Percentiles rank a stretch among this genome's conserved stretches.
Conservation (phyloP, 2,888 invertebrate species). For the Alitta virens region DNA sequence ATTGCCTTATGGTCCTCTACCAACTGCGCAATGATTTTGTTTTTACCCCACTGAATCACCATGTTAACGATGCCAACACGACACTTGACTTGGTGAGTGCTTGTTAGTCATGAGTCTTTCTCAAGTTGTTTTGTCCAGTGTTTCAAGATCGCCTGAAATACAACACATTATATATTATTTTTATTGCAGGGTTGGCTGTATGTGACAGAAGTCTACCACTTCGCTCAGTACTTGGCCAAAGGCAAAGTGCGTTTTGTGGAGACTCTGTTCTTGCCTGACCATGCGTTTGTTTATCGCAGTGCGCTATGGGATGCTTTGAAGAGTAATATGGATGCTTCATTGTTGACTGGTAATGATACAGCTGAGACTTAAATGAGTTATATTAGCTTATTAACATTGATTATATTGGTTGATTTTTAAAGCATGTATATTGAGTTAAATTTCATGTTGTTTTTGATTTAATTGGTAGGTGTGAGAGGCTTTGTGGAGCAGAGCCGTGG, state of each 20-base stretch:
- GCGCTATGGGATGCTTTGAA: constrained; percentile 3
- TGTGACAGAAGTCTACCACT: constrained; percentile 42
- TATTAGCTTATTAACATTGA: no score
- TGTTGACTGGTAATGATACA: background rate
- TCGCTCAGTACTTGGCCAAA: constrained; percentile 38
- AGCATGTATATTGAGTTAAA: background rate
- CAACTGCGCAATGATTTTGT: constrained; percentile 35
- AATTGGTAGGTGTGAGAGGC: constrained; percentile 33
- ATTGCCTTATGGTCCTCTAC: constrained; percentile 42
- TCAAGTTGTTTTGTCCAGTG: no score
- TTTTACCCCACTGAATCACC: constrained; percentile 40
- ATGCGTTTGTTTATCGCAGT: background rate
- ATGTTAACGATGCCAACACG: constrained; percentile 37
- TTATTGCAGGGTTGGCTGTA: constrained; percentile 44
- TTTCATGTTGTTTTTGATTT: background rate
- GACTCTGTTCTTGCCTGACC: constrained; percentile 17
- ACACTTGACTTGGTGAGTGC: constrained; percentile 42
- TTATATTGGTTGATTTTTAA: background rate
- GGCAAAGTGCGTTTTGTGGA: constrained; percentile 42
- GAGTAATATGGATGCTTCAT: background rate
- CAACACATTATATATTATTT: background rate
- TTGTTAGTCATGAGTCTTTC: no score
- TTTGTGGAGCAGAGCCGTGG: constrained; percentile 45
- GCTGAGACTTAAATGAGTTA: no score
- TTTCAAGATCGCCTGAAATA: no score